Evolutionary conservation across 2,888 invertebrate genomes (phyloP), one percentile per base, ranked within the genome.

Genomic region (Noctua pronuba): DNA sequence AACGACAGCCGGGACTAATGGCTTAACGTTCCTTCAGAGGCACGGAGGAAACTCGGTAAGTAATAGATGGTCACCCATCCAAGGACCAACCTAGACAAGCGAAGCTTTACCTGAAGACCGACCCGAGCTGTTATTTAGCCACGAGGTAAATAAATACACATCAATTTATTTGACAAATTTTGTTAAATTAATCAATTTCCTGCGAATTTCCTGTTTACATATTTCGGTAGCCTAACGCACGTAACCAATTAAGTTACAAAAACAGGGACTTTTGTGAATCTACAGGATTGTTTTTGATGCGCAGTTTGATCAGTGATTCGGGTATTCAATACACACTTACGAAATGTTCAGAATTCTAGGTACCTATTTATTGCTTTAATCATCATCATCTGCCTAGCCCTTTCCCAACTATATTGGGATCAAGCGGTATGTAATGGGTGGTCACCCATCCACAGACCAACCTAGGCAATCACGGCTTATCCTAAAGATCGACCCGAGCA

Each of bases 121-220:
- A 31, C 0, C 60, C 1, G 3, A 60, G 18, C 16, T 18, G 28
- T 60, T 60, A 7, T 18, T 60, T 0, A 31, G 2, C 18, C 11
- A 31, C 21, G 21, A 21, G 7, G 6, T n/a, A 18, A 35, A 8
- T 31, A 31, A 35, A 7, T 52, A 18, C 13, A n/a, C 8, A 4
- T 28, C 21, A 31, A 62, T 0, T 21, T 44, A 31, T 31, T 21
- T 24, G 4, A 8, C 24, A 4, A 21, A 18, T 46, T 28, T 16
- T 55, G 18, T 18, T 16, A 31, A 31, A 44, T 24, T 8, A 58
- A 31, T 71, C 16, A 18, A 13, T 31, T 60, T 49, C 58, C 44
- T 67, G 24, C 1, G 13, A 21, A n/a, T 67, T 80, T 60, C 41
- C 80, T 80, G 58, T 24, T 49, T 1, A 41, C 2, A 8, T 38